phyloP scores from a whole-genome alignment of 2,113 vertebrate genomes.

The Salvator merianae region DNA sequence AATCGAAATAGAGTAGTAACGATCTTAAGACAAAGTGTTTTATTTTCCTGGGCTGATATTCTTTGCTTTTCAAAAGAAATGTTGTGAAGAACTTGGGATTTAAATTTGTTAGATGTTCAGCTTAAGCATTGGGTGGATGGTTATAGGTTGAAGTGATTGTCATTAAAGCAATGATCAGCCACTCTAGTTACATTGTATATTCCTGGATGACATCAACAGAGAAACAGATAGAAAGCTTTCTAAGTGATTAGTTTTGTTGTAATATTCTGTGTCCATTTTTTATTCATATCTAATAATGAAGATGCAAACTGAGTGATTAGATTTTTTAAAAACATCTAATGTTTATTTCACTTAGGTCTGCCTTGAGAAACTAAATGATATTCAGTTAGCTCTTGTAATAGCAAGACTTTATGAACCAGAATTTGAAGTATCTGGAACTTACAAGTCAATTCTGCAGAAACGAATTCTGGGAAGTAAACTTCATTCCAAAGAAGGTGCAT shows the following conservation, averaged over 20 bases:
- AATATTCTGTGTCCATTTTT: background rate
- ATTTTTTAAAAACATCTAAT: background rate
- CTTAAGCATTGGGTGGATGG: too few species aligned
- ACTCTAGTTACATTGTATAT: background rate
- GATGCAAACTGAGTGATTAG: background rate
- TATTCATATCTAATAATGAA: background rate
- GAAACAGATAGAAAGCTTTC: background rate
- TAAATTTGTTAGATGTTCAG: too few species aligned
- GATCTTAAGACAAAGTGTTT: too few species aligned
- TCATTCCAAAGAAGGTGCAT: conserved; percentile 69
- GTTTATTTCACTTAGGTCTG: conserved; percentile 82
- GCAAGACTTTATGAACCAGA: conserved; percentile 92
- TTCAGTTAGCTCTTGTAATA: conserved; percentile 94
- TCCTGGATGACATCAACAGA: background rate
- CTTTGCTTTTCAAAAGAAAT: too few species aligned
- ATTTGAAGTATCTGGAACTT: conserved; percentile 89
- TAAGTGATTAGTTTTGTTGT: background rate
- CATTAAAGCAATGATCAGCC: too few species aligned
- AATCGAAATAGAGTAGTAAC: too few species aligned
- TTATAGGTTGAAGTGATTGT: too few species aligned
- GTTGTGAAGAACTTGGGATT: too few species aligned
- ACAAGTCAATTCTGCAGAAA: conserved; percentile 89
- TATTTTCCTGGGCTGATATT: too few species aligned
- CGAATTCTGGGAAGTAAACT: conserved; percentile 85
- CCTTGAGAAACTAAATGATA: conserved; percentile 93